Percentiles rank a stretch among this genome's conserved stretches.
Conservation (phyloP, 2,113 vertebrate species). For the Syngnathus floridae region DNA sequence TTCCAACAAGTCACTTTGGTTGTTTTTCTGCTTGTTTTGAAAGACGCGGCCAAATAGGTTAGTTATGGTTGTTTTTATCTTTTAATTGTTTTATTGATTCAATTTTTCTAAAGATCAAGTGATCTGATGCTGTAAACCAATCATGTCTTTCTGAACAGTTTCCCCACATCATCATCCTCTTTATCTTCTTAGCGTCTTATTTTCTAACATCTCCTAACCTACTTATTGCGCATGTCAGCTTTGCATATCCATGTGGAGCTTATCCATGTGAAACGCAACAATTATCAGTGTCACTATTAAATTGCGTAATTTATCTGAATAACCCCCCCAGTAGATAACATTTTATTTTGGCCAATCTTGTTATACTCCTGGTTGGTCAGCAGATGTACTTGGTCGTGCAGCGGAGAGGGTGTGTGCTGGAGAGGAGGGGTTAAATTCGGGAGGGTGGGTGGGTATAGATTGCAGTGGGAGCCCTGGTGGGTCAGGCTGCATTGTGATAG, state of each 20-base stretch:
- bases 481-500: constrained; percentile 59
- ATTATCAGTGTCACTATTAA: neutral
- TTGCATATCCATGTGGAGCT: neutral
- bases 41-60: neutral
- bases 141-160: neutral
- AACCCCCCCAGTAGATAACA: neutral
- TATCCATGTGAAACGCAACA: neutral
- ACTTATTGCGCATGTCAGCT: no score
- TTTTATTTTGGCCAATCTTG: neutral
- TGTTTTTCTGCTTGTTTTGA: no score
- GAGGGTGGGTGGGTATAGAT: constrained; percentile 60
- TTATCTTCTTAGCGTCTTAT: neutral
- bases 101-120: neutral
- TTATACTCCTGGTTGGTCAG: neutral
- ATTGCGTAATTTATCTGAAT: constrained; percentile 28
- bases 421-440: constrained; percentile 50
- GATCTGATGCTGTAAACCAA: neutral
- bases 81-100: neutral
- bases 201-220: neutral
- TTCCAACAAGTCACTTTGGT: neutral
- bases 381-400: constrained; percentile 11
- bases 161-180: neutral
- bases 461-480: constrained; percentile 46
- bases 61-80: neutral
- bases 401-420: constrained; percentile 30